Evolutionary conservation across 1,140 invertebrate species (phyloP), one percentile per base, ranked within the genome.

Genomic region (Leptoteleia sp.): DNA sequence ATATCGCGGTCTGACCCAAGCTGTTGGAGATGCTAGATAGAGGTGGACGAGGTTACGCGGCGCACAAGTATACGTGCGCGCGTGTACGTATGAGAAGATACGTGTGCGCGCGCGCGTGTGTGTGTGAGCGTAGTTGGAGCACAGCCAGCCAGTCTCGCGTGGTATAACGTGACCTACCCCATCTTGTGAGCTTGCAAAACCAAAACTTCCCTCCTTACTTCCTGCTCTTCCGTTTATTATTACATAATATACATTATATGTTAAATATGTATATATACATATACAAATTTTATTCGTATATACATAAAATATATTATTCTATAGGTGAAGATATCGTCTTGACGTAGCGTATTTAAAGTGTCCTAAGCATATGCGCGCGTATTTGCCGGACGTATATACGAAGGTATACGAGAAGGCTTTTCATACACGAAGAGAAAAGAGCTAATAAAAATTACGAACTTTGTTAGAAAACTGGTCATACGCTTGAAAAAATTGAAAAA

Each of bases 1-100:
- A 81, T 81, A 78, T 75, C 79, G 79, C 70, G 79, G 79, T 78
- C 70, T 77, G 75, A 75, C 79, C 72, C 62, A 77, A 77, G 73
- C 75, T 78, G 73, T 75, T 71, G 59, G 75, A 75, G 70, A 81
- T 78, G 67, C 52, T 52, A 61, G 79, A 78, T 75, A 78, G 64
- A 67, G 70, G 65, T 64, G 71, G 65, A 64, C 50, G 59, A 59
- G 70, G 65, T 76, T 64, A 52, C 55, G 59, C n/a, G 68, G 19
- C 27, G 17, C 27, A 15, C 19, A 40, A 25, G 38, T 47, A 57
- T 45, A 11, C 5, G 70, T 40, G 59, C 25, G n/a, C n/a, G n/a
- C n/a, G n/a, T n/a, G n/a, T n/a, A n/a, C n/a, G n/a, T n/a, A n/a
- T n/a, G n/a, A n/a, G n/a, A n/a, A n/a, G n/a, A n/a, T n/a, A n/a